phyloP scores from a whole-genome alignment of 2,888 invertebrate genomes.

The Coelinius sp. region DNA sequence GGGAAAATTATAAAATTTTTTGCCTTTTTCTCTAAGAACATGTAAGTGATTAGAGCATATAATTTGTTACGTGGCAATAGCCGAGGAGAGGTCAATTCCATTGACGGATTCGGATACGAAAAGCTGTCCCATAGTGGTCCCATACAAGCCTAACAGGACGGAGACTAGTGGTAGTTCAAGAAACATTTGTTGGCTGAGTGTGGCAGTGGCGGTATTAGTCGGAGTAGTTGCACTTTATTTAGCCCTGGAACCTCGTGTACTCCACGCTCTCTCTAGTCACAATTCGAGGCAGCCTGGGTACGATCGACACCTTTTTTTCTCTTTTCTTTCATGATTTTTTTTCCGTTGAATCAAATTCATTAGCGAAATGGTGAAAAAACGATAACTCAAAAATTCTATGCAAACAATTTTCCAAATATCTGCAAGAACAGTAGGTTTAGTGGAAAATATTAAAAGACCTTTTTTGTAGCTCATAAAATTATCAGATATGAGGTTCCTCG shows the following conservation, averaged over 20 bases:
- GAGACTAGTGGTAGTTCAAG: slow-evolving; percentile 57
- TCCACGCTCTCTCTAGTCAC: slow-evolving; percentile 65
- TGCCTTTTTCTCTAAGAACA: neutral
- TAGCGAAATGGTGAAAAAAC: neutral
- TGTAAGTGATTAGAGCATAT: slow-evolving; percentile 46
- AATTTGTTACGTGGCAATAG: slow-evolving; percentile 62
- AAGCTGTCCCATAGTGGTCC: slow-evolving; percentile 60
- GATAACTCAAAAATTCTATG: neutral
- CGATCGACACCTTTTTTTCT: slow-evolving; percentile 57
- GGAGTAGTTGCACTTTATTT: slow-evolving; percentile 66
- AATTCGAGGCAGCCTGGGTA: slow-evolving; percentile 67
- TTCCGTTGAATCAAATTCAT: neutral
- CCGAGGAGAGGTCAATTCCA: slow-evolving; percentile 58
- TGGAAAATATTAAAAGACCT: neutral
- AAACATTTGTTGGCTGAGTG: slow-evolving; percentile 65
- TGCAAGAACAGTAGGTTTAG: neutral
- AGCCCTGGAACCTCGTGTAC: slow-evolving; percentile 66
- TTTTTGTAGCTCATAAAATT: neutral
- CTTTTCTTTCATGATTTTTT: slow-evolving; percentile 39
- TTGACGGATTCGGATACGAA: slow-evolving; percentile 59
- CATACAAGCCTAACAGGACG: slow-evolving; percentile 57
- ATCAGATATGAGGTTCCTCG: neutral
- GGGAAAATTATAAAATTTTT: neutral
- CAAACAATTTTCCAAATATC: neutral
- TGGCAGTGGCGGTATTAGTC: slow-evolving; percentile 62